These are phyloP conservation scores for Siniperca knerii DNA, from an alignment of 2,113 vertebrate genomes.

Conservation along the genomic window DNA sequence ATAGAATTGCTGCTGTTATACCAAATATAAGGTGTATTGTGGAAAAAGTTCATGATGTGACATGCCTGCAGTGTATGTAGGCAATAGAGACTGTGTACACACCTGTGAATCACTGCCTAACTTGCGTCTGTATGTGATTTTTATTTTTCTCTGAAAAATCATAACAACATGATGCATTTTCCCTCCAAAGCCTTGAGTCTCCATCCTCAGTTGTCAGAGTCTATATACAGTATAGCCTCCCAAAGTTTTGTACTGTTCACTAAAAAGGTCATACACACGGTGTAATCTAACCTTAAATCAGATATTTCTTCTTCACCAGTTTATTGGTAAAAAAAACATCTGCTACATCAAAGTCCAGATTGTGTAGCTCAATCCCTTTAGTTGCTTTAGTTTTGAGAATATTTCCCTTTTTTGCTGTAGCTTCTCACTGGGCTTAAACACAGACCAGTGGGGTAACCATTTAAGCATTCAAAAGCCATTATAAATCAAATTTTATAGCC, in stretches of 20 bases:
- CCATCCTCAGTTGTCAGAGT: not conserved
- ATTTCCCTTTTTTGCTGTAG: not conserved
- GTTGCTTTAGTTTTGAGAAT: not conserved
- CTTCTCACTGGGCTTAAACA: not conserved
- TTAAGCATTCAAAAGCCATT: not conserved
- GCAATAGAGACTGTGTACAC: not conserved
- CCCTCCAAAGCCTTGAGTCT: not conserved
- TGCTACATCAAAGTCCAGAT: not conserved
- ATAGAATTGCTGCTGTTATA: not conserved
- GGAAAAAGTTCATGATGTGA: not conserved
- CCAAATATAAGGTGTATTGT: not conserved
- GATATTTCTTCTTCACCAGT: not conserved
- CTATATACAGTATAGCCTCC: not conserved
- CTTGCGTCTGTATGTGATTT: not conserved
- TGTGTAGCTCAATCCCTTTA: not conserved
- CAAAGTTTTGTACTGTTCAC: not conserved
- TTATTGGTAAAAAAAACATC: not conserved
- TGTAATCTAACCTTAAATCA: not conserved
- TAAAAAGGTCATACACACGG: not conserved
- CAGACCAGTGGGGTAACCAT: not conserved
- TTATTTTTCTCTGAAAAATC: too few species aligned
- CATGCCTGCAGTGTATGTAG: not conserved
- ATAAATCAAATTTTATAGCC: not conserved
- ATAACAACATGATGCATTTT: too few species aligned
- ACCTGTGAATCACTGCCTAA: not conserved